phyloP scores from a whole-genome alignment of 2,888 invertebrate genomes.

The Drosophila nr. perissopoda region DNA sequence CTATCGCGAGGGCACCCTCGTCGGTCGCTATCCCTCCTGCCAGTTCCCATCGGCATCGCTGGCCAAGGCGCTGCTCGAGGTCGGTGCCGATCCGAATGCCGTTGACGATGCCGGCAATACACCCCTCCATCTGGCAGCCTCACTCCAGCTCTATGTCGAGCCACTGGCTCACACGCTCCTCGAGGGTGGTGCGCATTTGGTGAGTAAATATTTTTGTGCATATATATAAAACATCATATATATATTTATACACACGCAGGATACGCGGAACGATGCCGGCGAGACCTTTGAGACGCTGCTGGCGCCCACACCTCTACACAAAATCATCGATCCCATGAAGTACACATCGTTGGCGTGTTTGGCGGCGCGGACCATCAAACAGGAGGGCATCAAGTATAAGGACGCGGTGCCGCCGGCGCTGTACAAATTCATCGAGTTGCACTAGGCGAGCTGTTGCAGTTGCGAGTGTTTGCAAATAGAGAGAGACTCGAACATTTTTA shows the following conservation, averaged over 20 bases:
- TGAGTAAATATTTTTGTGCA: constrained; percentile 51
- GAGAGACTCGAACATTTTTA: constrained; percentile 20
- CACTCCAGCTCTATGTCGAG: constrained; percentile 89
- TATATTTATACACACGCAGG: constrained; percentile 60
- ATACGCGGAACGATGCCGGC: constrained; percentile 90
- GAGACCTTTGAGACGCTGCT: constrained; percentile 91
- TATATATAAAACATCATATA: not conserved
- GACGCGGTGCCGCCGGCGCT: constrained; percentile 86
- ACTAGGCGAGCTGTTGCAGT: constrained; percentile 67
- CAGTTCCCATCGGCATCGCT: constrained; percentile 89
- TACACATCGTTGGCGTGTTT: constrained; percentile 94
- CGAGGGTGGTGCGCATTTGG: constrained; percentile 89
- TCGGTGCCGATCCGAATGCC: constrained; percentile 93
- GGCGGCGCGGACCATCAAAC: constrained; percentile 92
- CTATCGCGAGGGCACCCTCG: constrained; percentile 90
- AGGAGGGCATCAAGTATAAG: constrained; percentile 88
- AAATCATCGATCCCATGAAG: constrained; percentile 90
- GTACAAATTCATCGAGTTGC: constrained; percentile 85
- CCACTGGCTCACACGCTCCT: constrained; percentile 90
- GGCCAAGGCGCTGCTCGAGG: constrained; percentile 90
- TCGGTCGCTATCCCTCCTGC: constrained; percentile 89
- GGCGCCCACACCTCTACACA: constrained; percentile 87
- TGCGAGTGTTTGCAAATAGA: constrained; percentile 26
- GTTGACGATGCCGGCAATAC: constrained; percentile 94
- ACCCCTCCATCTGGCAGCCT: constrained; percentile 93